phyloP scores from a whole-genome alignment of 1,140 invertebrate genomes.

The Temnothorax longispinosus region DNA sequence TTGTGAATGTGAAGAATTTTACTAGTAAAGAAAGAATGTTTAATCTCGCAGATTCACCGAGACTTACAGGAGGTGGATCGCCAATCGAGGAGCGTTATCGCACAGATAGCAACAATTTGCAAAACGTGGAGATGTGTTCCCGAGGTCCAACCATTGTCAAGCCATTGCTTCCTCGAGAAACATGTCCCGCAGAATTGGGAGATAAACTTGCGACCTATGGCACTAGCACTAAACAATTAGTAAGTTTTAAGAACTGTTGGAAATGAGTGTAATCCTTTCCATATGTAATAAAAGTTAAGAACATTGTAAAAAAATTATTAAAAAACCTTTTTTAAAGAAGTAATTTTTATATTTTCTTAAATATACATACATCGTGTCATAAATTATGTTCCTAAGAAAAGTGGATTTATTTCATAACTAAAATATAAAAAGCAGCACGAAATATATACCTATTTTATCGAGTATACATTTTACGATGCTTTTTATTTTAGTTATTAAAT shows the following conservation, averaged over 20 bases:
- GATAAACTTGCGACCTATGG: constrained; percentile 68
- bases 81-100: constrained; percentile 36
- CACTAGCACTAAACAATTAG: constrained; percentile 78
- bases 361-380: too few relatives aligned
- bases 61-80: constrained; percentile 75
- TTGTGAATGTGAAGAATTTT: background rate
- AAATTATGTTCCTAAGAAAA: too few relatives aligned
- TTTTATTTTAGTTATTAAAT: too few relatives aligned
- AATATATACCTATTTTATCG: too few relatives aligned
- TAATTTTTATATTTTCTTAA: background rate
- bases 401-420: too few relatives aligned
- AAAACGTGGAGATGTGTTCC: constrained; percentile 62
- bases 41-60: constrained; percentile 65
- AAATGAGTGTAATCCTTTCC: background rate
- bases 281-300: background rate
- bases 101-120: constrained; percentile 20
- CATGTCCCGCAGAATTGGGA: constrained; percentile 77
- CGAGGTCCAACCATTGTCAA: constrained; percentile 43
- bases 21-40: background rate
- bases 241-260: constrained; percentile 42
- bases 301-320: background rate
- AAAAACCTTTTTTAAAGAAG: background rate
- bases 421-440: too few relatives aligned
- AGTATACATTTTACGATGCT: too few relatives aligned
- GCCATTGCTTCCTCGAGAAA: constrained; percentile 47